Evolutionary conservation across 2,797 vertebrate species (phyloP).

Genomic region (Enteromius viviparus): DNA sequence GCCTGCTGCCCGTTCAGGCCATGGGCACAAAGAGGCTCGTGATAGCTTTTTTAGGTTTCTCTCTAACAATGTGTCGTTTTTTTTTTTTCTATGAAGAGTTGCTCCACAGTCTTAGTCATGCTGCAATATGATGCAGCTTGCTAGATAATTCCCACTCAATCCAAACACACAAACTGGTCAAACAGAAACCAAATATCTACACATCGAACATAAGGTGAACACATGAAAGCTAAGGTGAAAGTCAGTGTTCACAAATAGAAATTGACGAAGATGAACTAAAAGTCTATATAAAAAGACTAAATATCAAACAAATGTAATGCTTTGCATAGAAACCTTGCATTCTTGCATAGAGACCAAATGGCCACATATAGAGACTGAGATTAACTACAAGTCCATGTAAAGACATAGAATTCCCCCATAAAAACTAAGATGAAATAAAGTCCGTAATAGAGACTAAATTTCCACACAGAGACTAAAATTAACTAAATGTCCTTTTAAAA

Average conservation of each 20-base stretch:
- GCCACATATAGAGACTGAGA: not conserved
- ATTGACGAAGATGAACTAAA: not conserved
- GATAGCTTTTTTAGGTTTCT: slow-evolving; percentile 34
- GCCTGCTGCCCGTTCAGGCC: slow-evolving; percentile 18
- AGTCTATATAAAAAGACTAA: not conserved
- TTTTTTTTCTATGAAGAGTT: slow-evolving; percentile 14
- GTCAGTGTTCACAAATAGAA: not conserved
- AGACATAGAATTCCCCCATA: not conserved
- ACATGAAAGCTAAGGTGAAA: not conserved
- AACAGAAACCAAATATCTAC: slow-evolving; percentile 11
- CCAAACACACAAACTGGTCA: slow-evolving; percentile 24
- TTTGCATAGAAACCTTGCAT: not conserved
- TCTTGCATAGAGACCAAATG: not conserved
- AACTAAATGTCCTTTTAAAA: not conserved
- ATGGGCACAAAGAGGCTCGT: slow-evolving; percentile 41
- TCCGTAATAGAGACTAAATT: not conserved
- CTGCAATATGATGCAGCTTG: slow-evolving; percentile 4
- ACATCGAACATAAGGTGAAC: not conserved
- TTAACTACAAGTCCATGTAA: not conserved
- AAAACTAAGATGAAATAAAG: not conserved
- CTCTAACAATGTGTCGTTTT: slow-evolving; percentile 29
- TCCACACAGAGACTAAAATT: not conserved
- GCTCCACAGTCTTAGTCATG: slow-evolving; percentile 27
- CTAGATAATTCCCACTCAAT: slow-evolving; percentile 10
- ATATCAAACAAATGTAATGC: not conserved